These are phyloP conservation scores for Dinothrombium tinctorium DNA, from an alignment of 1,140 invertebrate species.

Conservation along the genomic window DNA sequence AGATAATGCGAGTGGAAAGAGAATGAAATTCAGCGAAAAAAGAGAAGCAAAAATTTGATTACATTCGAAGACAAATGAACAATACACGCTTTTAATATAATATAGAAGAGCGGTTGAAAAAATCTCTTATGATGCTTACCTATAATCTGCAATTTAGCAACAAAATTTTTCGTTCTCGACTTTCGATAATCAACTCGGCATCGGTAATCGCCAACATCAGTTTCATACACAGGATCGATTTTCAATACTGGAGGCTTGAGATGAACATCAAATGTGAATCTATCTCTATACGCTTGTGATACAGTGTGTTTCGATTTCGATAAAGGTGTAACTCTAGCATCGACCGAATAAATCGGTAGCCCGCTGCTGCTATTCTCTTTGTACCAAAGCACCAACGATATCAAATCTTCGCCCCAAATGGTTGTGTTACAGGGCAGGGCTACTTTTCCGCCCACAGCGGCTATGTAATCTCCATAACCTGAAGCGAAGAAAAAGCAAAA, in stretches of 20 bases:
- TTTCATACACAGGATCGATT: constrained; percentile 5
- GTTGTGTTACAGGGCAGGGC: constrained; percentile 3
- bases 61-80: too few species aligned
- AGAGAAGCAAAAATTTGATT: too few species aligned
- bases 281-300: not conserved
- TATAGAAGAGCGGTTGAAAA: not conserved
- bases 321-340: constrained; percentile 1
- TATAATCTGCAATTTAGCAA: constrained; percentile 13
- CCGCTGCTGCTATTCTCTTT: not conserved
- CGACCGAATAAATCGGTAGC: constrained; percentile 3
- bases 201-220: constrained; percentile 5
- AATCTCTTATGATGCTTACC: constrained; percentile 12
- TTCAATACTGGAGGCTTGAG: constrained; percentile 1
- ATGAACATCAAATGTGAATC: constrained; percentile 1
- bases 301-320: constrained; percentile 2
- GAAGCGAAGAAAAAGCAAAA: not conserved
- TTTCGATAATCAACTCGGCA: constrained; percentile 50
- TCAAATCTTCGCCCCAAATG: constrained; percentile 3
- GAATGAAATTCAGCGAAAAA: too few species aligned
- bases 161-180: constrained; percentile 38
- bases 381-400: constrained; percentile 4
- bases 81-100: not conserved
- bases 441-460: not conserved
- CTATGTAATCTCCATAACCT: constrained; percentile 1
- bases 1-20: too few species aligned